phyloP scores from a whole-genome alignment of 2,113 vertebrate genomes.

The Pyrgilauda ruficollis region DNA sequence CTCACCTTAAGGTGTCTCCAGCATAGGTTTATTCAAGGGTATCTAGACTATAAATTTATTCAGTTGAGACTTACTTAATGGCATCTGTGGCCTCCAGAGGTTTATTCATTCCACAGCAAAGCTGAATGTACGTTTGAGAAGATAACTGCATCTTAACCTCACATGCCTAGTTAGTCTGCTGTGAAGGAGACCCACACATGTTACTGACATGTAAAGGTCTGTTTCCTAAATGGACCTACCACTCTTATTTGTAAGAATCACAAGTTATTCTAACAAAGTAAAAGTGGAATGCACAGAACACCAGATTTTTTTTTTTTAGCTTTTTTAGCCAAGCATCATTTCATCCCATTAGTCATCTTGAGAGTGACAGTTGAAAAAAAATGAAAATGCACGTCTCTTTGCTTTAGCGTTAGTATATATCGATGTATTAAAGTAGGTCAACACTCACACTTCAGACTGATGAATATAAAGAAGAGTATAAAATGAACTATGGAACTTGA shows the following conservation, averaged over 20 bases:
- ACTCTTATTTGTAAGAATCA: background rate
- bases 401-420: background rate
- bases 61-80: rapidly evolving
- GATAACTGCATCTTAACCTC: background rate
- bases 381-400: background rate
- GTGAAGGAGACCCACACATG: background rate
- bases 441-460: background rate
- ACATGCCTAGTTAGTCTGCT: background rate
- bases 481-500: background rate
- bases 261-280: background rate
- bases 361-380: background rate
- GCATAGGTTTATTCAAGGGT: background rate
- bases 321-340: background rate
- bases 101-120: background rate
- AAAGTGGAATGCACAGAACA: background rate
- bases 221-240: background rate
- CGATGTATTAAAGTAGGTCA: background rate
- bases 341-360: background rate
- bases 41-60: background rate
- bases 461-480: background rate
- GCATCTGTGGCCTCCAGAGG: background rate
- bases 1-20: background rate
- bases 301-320: background rate
- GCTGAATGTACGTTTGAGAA: background rate
- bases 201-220: background rate